Percentiles rank a stretch among this genome's conserved stretches.
phyloP scores from a whole-genome alignment of 1,140 invertebrate species.

The Drosophila truncata region DNA sequence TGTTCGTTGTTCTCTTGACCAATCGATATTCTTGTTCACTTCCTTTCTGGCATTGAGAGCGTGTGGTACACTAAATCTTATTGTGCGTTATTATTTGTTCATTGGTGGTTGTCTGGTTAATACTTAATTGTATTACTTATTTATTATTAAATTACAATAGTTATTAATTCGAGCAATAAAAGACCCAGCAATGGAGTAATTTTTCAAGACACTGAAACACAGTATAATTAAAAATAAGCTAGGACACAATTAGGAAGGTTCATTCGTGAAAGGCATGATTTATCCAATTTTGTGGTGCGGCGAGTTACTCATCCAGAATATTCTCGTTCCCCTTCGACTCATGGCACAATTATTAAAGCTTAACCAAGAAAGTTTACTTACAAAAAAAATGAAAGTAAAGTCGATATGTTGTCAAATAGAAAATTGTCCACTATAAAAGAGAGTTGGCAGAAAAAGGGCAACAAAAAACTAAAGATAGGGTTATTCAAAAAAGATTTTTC shows the following conservation, averaged over 20 bases:
- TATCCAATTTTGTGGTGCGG: neutral
- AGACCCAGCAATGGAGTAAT: constrained; percentile 2
- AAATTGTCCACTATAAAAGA: constrained; percentile 7
- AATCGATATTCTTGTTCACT: no score
- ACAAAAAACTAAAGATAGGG: constrained; percentile 2
- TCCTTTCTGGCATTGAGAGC: no score
- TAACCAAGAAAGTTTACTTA: neutral
- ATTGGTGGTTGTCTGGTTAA: no score
- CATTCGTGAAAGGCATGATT: constrained; percentile 1
- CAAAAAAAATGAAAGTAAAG: neutral
- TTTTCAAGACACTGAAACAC: no score
- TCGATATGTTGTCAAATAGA: neutral
- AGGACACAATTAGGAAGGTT: constrained; percentile 1
- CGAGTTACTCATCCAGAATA: constrained; percentile 1
- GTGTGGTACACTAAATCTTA: no score
- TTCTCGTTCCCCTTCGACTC: neutral
- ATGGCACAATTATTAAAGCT: neutral
- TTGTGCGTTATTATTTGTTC: no score
- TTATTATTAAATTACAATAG: no score
- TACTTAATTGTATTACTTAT: no score
- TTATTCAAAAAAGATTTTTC: constrained; percentile 12
- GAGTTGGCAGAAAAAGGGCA: neutral
- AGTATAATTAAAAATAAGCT: neutral
- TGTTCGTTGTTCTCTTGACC: no score
- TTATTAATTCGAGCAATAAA: constrained; percentile 16